Evolutionary conservation across 2,888 invertebrate genomes (phyloP), one percentile per base, ranked within the genome.

Genomic region (Drosophila lutescens): DNA sequence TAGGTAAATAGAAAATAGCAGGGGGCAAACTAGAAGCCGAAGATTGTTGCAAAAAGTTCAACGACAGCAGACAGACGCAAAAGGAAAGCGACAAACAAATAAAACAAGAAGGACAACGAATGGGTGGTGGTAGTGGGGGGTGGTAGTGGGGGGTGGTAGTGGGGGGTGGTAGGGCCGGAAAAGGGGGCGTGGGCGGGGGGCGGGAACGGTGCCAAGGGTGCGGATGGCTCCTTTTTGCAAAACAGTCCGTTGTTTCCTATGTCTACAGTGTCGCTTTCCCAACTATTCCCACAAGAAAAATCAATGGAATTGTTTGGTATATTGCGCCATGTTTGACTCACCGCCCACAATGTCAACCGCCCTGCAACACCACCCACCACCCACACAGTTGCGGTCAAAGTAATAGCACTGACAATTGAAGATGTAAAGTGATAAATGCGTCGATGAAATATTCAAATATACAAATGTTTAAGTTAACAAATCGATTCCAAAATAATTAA

Each of bases 291-390:
- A 76, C 77, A 82, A 85, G 86, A 89, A 89, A 86, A 86, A 86
- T 86, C 86, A 86, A 86, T 86, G 86, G 82, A 89, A 88, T 87
- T 82, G 82, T 82, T 87, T 85, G 87, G 76, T 77, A 75, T 84
- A 83, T 83, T 88, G 78, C 58, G 69, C 69, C 61, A 61, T 59
- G 60, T 60, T 59, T 59, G 59, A 58, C 61, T 38, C 61, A 38
- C 17, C 17, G 8, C 23, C 47, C 36, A 44, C 30, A n/a, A 30
- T 44, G 23, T 13, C 46, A 47, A 10, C 68, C 15, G 30, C 26
- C 23, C 36, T 15, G 47, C 38, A 26, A 34, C 20, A 17, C 23
- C 53, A 34, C 53, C 49, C 6, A 30, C 26, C 5, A 6, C 26
- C 26, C 26, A 43, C 58, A 60, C 58, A 60, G 26, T 57, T 2